Conservation (phyloP, 1,140 invertebrate genomes). For the Heliconius himera region DNA sequence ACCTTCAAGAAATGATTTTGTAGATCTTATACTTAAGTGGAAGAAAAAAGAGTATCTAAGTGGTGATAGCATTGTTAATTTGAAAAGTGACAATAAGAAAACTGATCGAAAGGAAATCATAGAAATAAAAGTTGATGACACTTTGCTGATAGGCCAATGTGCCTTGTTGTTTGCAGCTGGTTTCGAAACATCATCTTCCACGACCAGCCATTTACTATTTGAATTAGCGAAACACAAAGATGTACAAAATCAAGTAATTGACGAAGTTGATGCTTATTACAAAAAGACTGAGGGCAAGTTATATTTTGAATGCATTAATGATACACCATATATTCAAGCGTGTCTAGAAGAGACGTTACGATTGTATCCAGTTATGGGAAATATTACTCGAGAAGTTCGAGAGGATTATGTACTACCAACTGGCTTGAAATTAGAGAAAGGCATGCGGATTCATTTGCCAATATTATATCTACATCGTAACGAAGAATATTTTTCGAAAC, state of each 20-base stretch:
- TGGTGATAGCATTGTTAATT: slow-evolving; percentile 48
- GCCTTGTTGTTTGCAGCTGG: slow-evolving; percentile 58
- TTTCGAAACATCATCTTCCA: slow-evolving; percentile 71
- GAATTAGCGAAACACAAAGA: slow-evolving; percentile 83
- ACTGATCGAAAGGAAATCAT: slow-evolving; percentile 34
- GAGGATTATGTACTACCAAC: slow-evolving; percentile 69
- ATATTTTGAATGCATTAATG: slow-evolving; percentile 65
- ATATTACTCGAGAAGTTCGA: slow-evolving; percentile 51
- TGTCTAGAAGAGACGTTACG: slow-evolving; percentile 56
- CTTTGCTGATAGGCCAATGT: slow-evolving; percentile 61
- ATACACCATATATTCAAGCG: slow-evolving; percentile 62
- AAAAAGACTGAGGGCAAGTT: slow-evolving; percentile 63
- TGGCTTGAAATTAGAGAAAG: background rate
- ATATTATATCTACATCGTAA: background rate
- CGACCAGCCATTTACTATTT: slow-evolving; percentile 81
- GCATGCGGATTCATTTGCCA: background rate
- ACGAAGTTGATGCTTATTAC: slow-evolving; percentile 81
- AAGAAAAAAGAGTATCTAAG: slow-evolving; percentile 43
- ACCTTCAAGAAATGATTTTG: slow-evolving; percentile 51
- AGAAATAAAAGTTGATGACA: slow-evolving; percentile 43
- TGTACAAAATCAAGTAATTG: slow-evolving; percentile 78
- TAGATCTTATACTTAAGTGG: slow-evolving; percentile 51
- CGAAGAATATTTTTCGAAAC: background rate
- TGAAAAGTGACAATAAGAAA: slow-evolving; percentile 22
- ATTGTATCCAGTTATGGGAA: slow-evolving; percentile 61